Percentiles rank a stretch among this genome's conserved stretches.
Evolutionary conservation across 2,113 vertebrate species (phyloP).

Genomic region (Corvus hawaiiensis): DNA sequence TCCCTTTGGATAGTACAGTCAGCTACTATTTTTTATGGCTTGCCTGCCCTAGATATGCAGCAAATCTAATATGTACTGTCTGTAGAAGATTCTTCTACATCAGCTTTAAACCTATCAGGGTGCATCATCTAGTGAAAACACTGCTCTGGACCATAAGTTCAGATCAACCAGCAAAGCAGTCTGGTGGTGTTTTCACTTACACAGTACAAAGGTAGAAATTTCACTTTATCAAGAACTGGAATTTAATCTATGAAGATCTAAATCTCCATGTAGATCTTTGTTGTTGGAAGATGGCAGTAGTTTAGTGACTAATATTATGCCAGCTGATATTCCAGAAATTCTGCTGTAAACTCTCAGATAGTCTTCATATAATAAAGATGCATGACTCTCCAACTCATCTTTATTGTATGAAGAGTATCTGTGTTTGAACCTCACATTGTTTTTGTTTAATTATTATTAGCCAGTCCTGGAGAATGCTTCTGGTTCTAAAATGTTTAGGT

Average conservation of each 20-base stretch:
- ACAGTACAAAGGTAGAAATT: not conserved
- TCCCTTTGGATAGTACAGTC: not conserved
- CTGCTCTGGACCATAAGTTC: not conserved
- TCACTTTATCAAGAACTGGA: not conserved
- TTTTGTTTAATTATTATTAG: not conserved
- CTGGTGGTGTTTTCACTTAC: not conserved
- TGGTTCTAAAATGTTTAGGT: not conserved
- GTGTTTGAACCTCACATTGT: not conserved
- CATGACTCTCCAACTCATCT: not conserved
- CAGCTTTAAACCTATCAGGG: not conserved
- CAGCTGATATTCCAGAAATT: not conserved
- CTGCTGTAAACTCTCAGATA: not conserved
- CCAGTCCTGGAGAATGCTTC: not conserved
- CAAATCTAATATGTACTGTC: not conserved
- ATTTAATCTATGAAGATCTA: not conserved
- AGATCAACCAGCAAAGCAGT: not conserved
- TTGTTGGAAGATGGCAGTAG: not conserved
- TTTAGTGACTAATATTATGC: not conserved
- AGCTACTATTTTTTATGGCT: not conserved
- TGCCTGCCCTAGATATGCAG: not conserved
- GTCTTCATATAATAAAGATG: not conserved
- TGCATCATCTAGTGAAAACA: not conserved
- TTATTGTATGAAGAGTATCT: not conserved
- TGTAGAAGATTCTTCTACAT: not conserved
- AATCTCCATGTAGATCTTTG: not conserved